Evolutionary conservation across 2,113 vertebrate species (phyloP), one percentile per base, ranked within the genome.

Genomic region (Condylura cristata): DNA sequence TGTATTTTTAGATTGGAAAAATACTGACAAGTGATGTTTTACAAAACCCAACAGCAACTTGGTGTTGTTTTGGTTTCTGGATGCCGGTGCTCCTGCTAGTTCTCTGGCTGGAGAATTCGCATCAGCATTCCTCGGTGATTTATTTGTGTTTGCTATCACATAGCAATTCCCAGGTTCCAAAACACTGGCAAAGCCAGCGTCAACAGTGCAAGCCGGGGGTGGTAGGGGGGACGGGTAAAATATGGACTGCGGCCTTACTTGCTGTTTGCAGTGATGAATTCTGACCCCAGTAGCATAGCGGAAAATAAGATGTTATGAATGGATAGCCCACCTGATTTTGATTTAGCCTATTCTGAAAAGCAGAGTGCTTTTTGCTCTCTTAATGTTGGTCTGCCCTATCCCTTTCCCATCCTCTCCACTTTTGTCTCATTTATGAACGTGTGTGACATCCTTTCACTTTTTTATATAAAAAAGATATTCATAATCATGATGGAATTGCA

Each of bases 191-290:
- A 91, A 93, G 70, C 61, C 65, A 26, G 28, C 28, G 91, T 85
- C 44, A 78, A 90, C 76, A 86, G 2, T 32, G 85, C 68, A 80
- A 70, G 65, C 66, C 30, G 71, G n/a, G 53, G 70, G 61, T 56
- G 51, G 34, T 72, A 46, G 81, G 74, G 89, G 48, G n/a, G n/a
- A n/a, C n/a, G n/a, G 46, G 28, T 72, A 63, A 89, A 87, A 74
- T 76, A n/a, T 1, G 30, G 84, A 78, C 80, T 56, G 8, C 56
- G 63, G 84, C 41, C 61, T 39, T 68, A 63, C 56, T 53, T 68
- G 79, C 83, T 94, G 30, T 90, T 95, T 94, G 65, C 76, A 86
- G 30, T n/a, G 48, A 68, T 61, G 82, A 71, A 90, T 88, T 92
- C 68, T 92, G 88, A 92, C 60, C 85, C 51, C 14, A 60, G 17